These are phyloP conservation scores for Lepidonotus clava DNA, from an alignment of 2,888 invertebrate genomes.

Conservation along the genomic window DNA sequence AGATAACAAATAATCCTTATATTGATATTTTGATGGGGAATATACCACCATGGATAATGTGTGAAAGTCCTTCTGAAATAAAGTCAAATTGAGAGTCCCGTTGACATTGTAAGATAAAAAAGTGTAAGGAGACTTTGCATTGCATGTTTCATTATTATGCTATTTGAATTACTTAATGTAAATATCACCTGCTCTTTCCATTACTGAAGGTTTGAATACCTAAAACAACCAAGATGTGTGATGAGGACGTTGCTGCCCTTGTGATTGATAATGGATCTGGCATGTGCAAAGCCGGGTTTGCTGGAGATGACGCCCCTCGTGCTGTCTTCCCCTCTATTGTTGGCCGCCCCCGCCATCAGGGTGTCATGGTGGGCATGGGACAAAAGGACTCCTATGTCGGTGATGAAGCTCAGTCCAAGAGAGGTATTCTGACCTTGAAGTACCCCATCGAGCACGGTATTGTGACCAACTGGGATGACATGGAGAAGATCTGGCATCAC, in stretches of 20 bases:
- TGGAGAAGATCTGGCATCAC: conserved; percentile 57
- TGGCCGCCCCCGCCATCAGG: conserved; percentile 55
- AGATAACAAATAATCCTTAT: neutral
- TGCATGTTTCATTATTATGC: neutral
- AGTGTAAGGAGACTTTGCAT: too few species aligned
- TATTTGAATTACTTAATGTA: neutral
- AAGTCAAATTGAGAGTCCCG: neutral
- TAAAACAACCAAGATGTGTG: conserved; percentile 52
- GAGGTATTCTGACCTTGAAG: conserved; percentile 76
- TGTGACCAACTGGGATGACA: conserved; percentile 56
- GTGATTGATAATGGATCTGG: conserved; percentile 56
- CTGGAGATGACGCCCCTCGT: conserved; percentile 55
- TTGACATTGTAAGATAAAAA: too few species aligned
- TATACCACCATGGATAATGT: too few species aligned
- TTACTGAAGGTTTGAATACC: too few species aligned
- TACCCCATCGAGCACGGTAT: conserved; percentile 74
- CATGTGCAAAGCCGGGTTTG: conserved; percentile 57
- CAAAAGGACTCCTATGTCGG: conserved; percentile 55
- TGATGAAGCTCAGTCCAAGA: conserved; percentile 54
- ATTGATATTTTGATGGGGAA: neutral
- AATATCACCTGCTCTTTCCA: too few species aligned
- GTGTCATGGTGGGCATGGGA: conserved; percentile 56
- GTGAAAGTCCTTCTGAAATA: conserved; percentile 18
- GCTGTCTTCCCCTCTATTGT: conserved; percentile 57
- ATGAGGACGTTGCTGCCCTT: conserved; percentile 53